Evolutionary conservation across 2,113 vertebrate species (phyloP).

Genomic region (Oenanthe oenanthe): DNA sequence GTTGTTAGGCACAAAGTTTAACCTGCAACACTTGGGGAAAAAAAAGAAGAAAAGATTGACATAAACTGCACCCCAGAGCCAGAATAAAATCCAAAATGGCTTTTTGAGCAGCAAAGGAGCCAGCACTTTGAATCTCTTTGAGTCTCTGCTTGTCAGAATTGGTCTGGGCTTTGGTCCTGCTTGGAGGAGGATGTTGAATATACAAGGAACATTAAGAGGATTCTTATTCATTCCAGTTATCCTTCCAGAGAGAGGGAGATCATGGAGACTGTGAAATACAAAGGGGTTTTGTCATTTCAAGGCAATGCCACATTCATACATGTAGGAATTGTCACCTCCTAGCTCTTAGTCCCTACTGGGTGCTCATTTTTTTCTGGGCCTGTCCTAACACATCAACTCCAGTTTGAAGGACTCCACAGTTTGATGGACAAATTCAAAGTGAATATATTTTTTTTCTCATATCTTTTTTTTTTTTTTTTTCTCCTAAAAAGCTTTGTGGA

Average conservation of each 20-base stretch:
- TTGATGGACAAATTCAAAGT: not conserved
- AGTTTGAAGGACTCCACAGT: not conserved
- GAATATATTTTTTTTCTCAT: not conserved
- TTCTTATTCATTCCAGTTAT: not conserved
- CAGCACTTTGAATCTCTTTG: not conserved
- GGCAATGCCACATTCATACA: not conserved
- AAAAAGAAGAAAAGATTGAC: slow-evolving; percentile 8
- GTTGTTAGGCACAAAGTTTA: slow-evolving; percentile 33
- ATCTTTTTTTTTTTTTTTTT: not conserved
- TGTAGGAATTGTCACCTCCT: not conserved
- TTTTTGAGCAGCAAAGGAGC: not conserved
- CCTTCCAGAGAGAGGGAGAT: not conserved
- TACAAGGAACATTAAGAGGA: not conserved
- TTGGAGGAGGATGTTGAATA: not conserved
- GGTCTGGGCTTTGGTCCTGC: slow-evolving; percentile 1
- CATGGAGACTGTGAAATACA: not conserved
- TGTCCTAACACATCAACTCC: not conserved
- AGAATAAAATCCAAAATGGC: slow-evolving; percentile 8
- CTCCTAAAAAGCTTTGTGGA: not conserved
- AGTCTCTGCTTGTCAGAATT: slow-evolving; percentile 2
- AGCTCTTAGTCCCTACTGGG: not conserved
- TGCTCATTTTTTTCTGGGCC: not conserved
- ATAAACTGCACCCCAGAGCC: slow-evolving; percentile 31
- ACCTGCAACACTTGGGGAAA: not conserved
- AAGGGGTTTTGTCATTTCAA: slow-evolving; percentile 16